These are phyloP conservation scores for Okapia johnstoni DNA, from an alignment of 2,113 vertebrate genomes.

Conservation along the genomic window DNA sequence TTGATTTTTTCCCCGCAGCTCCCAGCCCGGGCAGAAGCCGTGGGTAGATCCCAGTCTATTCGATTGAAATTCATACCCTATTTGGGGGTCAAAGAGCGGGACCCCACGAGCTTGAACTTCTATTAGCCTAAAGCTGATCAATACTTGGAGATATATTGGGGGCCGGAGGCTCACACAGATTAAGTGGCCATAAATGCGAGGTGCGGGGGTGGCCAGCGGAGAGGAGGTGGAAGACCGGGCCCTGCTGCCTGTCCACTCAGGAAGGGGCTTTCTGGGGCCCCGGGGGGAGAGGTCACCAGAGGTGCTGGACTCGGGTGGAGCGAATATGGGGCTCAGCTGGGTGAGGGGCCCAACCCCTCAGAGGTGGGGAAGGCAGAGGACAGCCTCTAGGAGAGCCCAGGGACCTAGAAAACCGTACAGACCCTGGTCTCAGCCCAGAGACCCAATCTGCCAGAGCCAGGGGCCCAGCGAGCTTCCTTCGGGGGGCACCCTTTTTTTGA, in stretches of 20 bases:
- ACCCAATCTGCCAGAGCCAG: accelerated
- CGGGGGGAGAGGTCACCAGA: accelerated
- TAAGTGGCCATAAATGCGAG: conserved; percentile 90
- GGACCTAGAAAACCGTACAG: background rate
- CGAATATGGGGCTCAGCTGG: accelerated
- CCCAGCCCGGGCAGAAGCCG: conserved; percentile 64
- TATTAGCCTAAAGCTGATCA: conserved; percentile 89
- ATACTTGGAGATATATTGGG: conserved; percentile 88
- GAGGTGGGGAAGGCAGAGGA: no score
- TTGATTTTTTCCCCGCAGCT: conserved; percentile 83
- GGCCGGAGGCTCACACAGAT: conserved; percentile 80
- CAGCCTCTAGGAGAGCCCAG: accelerated
- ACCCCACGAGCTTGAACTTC: conserved; percentile 84
- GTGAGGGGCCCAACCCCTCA: accelerated
- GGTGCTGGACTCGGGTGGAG: accelerated
- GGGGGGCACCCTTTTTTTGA: accelerated
- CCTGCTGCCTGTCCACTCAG: accelerated
- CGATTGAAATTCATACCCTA: conserved; percentile 98
- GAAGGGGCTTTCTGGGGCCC: background rate
- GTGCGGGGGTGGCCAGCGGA: conserved; percentile 22
- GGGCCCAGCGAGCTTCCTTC: background rate
- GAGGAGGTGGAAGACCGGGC: background rate
- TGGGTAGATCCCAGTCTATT: conserved; percentile 44
- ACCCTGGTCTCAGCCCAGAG: background rate
- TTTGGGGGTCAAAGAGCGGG: conserved; percentile 97